Evolutionary conservation across 2,888 invertebrate genomes (phyloP), one percentile per base, ranked within the genome.

Genomic region (Lepeophtheirus nordmannii): DNA sequence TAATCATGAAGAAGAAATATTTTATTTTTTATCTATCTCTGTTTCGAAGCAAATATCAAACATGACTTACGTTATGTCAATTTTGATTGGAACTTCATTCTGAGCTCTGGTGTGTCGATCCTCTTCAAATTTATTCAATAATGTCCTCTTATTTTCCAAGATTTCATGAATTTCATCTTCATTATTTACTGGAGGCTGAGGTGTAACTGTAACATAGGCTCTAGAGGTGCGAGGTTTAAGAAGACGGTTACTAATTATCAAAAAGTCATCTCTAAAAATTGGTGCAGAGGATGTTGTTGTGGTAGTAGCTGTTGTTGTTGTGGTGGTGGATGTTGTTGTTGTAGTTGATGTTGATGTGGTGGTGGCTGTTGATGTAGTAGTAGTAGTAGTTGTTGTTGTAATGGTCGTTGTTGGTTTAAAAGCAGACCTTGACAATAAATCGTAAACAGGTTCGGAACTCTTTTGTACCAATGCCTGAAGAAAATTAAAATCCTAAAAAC

Each of bases 321-420:
- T 53, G 11, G 63, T 46, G 5, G 56, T 20, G 5, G 17, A 7
- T 53, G 63, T 53, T 17, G 56, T 63, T 41, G 62, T 62, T 46
- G 62, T 62, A 7, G 62, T 62, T 46, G 62, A 2, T 1, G 17
- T 10, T 41, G 62, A 5, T 40, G 46, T 62, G 1, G 62, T 22
- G 41, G 62, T 62, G 3, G 62, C 5, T n/a, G n/a, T n/a, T n/a
- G n/a, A n/a, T n/a, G n/a, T n/a, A n/a, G n/a, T n/a, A n/a, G n/a
- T n/a, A n/a, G n/a, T n/a, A n/a, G n/a, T n/a, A n/a, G n/a, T n/a
- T n/a, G n/a, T n/a, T n/a, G n/a, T n/a, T n/a, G n/a, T n/a, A n/a
- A n/a, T n/a, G 38, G 40, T 22, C 22, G 62, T 46, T 41, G 62
- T 62, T 40, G 62, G 14, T 30, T 14, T 41, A 46, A 41, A 22